Conservation (phyloP, 2,113 vertebrate genomes). For the Cinclus cinclus region DNA sequence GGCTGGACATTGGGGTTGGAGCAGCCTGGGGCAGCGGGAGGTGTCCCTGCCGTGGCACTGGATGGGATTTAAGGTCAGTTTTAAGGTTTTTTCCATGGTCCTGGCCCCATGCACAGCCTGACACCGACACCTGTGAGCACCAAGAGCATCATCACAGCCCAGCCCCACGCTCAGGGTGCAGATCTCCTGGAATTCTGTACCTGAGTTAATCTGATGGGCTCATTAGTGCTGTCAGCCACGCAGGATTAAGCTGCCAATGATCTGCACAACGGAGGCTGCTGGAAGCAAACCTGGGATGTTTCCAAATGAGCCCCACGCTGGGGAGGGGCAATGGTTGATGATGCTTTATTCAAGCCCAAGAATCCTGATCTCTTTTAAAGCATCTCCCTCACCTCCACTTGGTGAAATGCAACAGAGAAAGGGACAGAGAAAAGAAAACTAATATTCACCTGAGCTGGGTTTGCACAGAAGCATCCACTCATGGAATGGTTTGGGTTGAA, state of each 20-base stretch:
- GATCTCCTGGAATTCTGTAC: background rate
- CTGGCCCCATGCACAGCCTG: background rate
- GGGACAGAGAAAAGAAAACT: background rate
- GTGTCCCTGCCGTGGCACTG: background rate
- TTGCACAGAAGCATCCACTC: background rate
- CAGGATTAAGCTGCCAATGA: background rate
- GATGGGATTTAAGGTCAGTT: background rate
- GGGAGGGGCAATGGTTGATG: background rate
- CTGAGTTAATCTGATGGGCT: background rate
- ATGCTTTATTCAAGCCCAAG: background rate
- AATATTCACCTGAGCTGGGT: background rate
- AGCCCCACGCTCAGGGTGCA: background rate
- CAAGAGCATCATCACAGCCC: fast-evolving
- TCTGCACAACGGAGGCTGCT: background rate
- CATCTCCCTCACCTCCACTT: background rate
- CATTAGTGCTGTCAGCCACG: background rate
- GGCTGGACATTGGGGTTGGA: background rate
- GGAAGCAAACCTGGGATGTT: background rate
- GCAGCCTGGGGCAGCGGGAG: fast-evolving
- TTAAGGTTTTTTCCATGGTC: background rate
- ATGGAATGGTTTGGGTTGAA: background rate
- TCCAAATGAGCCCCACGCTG: background rate
- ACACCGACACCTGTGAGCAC: background rate
- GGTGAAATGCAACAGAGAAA: background rate
- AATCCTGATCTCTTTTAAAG: background rate